Base-by-base conservation (phyloP, 2,113 vertebrate species). In the Phasianus colchicus region DNA sequence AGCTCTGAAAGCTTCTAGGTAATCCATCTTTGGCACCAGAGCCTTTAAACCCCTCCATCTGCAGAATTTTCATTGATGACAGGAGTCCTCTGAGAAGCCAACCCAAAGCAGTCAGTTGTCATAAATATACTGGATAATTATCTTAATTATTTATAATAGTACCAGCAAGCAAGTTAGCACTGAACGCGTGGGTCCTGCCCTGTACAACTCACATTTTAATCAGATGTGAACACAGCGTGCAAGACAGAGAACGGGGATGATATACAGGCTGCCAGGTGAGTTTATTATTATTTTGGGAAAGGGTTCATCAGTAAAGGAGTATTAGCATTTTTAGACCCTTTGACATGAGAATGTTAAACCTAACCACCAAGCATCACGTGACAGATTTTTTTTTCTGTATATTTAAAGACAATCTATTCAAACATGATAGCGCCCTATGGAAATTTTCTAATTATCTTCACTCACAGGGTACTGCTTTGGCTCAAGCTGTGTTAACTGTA, bases 71-170 rank as follows among this genome's bases (percentile, higher is more conserved):
- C 94, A 84, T 30, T 93, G 90, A 86, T 90, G 93, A 90, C 86
- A 93, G 54, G 83, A 92, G 90, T 43, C 92, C 80, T 96, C 45
- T 34, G 83, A 94, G 93, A 92, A 88, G 73, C 83, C 10, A 3
- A 90, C 80, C 73, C 91, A 92, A 94, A 94, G 88, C 86, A 95
- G 92, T 88, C 90, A 55, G 86, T 78, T 96, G 90, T 73, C 90
- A 96, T 86, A 91, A 91, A 94, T 83, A 91, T 73, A 85, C 40
- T 72, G 88, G 83, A 92, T 92, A 95, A 96, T 96, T 95, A 95
- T 75, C 91, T 96, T 94, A 94, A 95, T 95, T 95, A 96, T 97
- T 94, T 95, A 93, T 96, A 95, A 95, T 92, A 94, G 93, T 72
- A 86, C 65, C 86, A 75, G 76, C 86, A 94, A 94, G 91, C 79